phyloP scores from a whole-genome alignment of 2,113 vertebrate species.

The Sylvilagus bachmani region DNA sequence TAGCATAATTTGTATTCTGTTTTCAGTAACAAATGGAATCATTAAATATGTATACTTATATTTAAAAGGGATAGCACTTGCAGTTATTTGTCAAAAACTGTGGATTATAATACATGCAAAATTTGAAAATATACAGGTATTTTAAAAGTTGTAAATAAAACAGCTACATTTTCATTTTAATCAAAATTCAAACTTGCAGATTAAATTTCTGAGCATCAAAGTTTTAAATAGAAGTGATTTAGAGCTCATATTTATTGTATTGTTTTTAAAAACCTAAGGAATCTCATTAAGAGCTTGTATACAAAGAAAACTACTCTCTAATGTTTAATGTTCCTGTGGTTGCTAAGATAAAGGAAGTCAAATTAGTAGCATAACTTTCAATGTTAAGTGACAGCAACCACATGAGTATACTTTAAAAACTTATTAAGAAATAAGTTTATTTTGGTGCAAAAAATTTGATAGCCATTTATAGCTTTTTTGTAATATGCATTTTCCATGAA shows the following conservation, averaged over 20 bases:
- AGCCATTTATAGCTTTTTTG: no score
- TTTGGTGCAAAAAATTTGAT: no score
- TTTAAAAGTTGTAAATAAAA: slow-evolving; percentile 1
- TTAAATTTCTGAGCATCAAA: slow-evolving; percentile 6
- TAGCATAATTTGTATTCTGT: background rate
- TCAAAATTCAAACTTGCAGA: background rate
- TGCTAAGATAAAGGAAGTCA: background rate
- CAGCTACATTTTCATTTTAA: background rate
- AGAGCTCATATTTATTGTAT: background rate
- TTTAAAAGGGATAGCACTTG: background rate
- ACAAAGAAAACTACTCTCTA: background rate
- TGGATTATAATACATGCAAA: background rate
- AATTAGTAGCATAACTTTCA: background rate
- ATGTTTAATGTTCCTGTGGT: background rate
- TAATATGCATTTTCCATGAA: no score
- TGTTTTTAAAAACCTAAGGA: background rate
- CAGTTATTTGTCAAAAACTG: background rate
- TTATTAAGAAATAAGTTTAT: no score
- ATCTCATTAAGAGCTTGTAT: slow-evolving; percentile 17
- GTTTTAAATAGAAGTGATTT: slow-evolving; percentile 7
- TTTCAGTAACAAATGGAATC: background rate
- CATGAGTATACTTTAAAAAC: no score
- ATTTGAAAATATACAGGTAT: background rate
- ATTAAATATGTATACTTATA: background rate
- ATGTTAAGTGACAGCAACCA: background rate